These are phyloP conservation scores for Catocala fraxini DNA, from an alignment of 2,888 invertebrate species.

Conservation along the genomic window DNA sequence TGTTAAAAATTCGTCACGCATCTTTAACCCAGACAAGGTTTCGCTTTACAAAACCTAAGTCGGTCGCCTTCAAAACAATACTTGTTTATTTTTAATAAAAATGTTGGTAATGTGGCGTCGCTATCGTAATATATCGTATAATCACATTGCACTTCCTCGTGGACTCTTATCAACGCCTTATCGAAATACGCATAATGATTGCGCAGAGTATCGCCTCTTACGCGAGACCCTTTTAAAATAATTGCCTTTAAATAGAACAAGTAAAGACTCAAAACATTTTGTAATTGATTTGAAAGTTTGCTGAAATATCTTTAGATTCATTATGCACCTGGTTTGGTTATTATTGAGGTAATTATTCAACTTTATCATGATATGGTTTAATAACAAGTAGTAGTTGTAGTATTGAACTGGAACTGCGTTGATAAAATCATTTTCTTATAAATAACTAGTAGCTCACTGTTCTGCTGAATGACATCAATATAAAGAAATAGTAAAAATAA, in stretches of 20 bases:
- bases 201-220: constrained; percentile 48
- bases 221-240: constrained; percentile 45
- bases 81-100: constrained; percentile 41
- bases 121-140: constrained; percentile 46
- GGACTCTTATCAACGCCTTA: constrained; percentile 72
- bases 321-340: background rate
- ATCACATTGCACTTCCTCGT: constrained; percentile 69
- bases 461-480: too few species aligned
- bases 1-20: constrained; percentile 26
- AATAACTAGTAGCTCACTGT: too few species aligned
- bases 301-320: background rate
- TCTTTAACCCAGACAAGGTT: constrained; percentile 25
- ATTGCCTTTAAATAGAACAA: constrained; percentile 34
- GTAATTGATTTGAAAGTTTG: background rate
- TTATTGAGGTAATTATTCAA: too few species aligned
- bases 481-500: too few species aligned
- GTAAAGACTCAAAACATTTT: constrained; percentile 14
- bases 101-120: constrained; percentile 49
- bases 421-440: too few species aligned
- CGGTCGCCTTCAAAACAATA: constrained; percentile 27
- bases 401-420: too few species aligned
- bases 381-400: too few species aligned
- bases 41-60: constrained; percentile 22
- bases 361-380: too few species aligned
- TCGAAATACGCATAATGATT: constrained; percentile 68